Evolutionary conservation across 2,797 vertebrate species (phyloP).

Genomic region (Cacajao melanocephalus): DNA sequence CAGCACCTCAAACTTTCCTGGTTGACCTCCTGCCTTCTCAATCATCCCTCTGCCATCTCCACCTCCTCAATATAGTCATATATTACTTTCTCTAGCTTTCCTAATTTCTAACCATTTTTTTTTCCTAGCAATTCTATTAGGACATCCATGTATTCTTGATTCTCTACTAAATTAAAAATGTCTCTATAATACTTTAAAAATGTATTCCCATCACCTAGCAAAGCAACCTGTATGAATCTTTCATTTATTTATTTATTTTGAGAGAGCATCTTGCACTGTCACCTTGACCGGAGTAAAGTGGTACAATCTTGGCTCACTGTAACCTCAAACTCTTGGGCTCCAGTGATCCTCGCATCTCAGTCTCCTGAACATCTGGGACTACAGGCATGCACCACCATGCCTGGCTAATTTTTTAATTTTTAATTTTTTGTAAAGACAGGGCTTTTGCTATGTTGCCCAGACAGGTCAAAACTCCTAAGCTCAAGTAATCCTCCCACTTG

Average conservation of each 20-base stretch:
- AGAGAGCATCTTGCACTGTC: too few relatives aligned
- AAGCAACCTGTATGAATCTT: background rate
- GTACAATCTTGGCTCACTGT: too few relatives aligned
- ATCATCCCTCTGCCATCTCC: background rate
- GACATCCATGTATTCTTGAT: background rate
- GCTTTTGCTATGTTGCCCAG: too few relatives aligned
- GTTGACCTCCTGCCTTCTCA: background rate
- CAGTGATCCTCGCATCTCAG: too few relatives aligned
- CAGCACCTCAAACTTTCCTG: background rate
- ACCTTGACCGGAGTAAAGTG: too few relatives aligned
- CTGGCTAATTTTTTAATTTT: too few relatives aligned
- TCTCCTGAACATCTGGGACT: too few relatives aligned
- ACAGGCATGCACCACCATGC: too few relatives aligned
- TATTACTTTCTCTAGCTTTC: background rate
- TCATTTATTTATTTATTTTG: background rate
- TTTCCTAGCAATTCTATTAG: background rate
- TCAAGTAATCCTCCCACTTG: too few relatives aligned
- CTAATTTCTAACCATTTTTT: background rate
- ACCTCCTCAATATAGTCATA: background rate
- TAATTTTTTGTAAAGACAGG: too few relatives aligned
- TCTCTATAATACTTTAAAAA: background rate
- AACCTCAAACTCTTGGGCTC: too few relatives aligned
- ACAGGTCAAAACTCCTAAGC: too few relatives aligned
- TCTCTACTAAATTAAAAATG: background rate
- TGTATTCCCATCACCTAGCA: background rate